Evolutionary conservation across 2,888 invertebrate genomes (phyloP), one percentile per base, ranked within the genome.

Genomic region (Celastrina argiolus): DNA sequence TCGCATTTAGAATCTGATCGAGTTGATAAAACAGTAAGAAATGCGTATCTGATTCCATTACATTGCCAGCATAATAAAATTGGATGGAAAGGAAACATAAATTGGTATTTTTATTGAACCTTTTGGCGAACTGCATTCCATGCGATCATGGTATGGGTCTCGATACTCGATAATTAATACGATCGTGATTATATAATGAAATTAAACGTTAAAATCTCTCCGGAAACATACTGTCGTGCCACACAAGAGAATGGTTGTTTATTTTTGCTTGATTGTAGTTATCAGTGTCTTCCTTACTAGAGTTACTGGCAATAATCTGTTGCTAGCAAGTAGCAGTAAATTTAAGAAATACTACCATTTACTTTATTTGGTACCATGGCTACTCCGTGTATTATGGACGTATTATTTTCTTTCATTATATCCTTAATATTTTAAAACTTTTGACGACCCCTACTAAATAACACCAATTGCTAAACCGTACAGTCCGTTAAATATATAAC

Each of bases 21-120:
- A 61, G 58, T 51, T 22, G 51, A 59, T 59, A 16, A 31, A 28
- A 34, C 59, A 59, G 34, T 16, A 31, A 59, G 59, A 31, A 16
- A 59, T 59, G 12, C 34, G 59, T 59, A 80, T 83, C 80, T 80
- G 78, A 78, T 78, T 77, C 75, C 80, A 77, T 83, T 82, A 81
- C 84, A 83, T 82, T 86, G 84, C 85, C 87, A 82, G 83, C 79
- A 81, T 81, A 81, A 84, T 88, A 85, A 87, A 87, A 83, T 86
- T 82, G 79, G 77, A 77, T 76, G 80, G 81, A 82, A 84, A 85
- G 87, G 85, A 88, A 83, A 87, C 85, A 87, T 89, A 84, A 89
- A 87, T 78, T 83, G 77, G 76, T 75, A 81, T 84, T 84, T 87
- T 88, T 88, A 88, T 87, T 87, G 80, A 80, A 81, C 82, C 80